Evolutionary conservation across 2,888 invertebrate genomes (phyloP).

Genomic region (Phalangium opilio): DNA sequence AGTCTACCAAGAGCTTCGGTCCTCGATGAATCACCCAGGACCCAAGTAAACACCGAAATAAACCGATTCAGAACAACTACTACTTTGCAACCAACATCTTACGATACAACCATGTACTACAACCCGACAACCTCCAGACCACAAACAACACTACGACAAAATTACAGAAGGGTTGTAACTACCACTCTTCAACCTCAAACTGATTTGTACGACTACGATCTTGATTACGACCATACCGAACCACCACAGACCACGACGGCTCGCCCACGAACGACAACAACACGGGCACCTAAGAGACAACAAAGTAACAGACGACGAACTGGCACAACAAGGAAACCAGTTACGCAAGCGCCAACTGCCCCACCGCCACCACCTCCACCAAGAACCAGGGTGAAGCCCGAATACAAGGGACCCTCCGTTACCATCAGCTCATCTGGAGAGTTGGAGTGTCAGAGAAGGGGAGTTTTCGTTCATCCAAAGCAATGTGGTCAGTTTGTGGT

Average conservation of each 20-base stretch:
- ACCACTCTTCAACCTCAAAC: conserved; percentile 4
- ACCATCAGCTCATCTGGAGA: conserved; percentile 47
- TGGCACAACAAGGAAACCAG: not conserved
- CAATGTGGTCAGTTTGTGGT: conserved; percentile 84
- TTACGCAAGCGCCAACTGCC: not conserved
- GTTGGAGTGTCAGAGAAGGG: conserved; percentile 71
- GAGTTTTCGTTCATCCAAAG: conserved; percentile 77
- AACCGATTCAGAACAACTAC: no score
- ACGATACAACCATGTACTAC: not conserved
- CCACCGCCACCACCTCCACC: conserved; percentile 3
- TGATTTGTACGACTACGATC: no score
- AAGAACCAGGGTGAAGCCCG: conserved; percentile 3
- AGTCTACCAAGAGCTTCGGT: no score
- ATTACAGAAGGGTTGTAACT: conserved; percentile 1
- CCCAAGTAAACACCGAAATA: no score
- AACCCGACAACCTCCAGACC: not conserved
- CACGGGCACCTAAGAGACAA: not conserved
- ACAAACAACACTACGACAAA: not conserved
- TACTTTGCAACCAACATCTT: not conserved
- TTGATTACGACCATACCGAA: no score
- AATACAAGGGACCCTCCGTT: conserved; percentile 17
- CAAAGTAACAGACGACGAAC: not conserved
- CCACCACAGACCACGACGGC: not conserved
- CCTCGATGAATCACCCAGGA: no score
- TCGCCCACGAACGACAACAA: conserved; percentile 24